phyloP scores from a whole-genome alignment of 2,113 vertebrate genomes.

The Falcunculus frontatus region DNA sequence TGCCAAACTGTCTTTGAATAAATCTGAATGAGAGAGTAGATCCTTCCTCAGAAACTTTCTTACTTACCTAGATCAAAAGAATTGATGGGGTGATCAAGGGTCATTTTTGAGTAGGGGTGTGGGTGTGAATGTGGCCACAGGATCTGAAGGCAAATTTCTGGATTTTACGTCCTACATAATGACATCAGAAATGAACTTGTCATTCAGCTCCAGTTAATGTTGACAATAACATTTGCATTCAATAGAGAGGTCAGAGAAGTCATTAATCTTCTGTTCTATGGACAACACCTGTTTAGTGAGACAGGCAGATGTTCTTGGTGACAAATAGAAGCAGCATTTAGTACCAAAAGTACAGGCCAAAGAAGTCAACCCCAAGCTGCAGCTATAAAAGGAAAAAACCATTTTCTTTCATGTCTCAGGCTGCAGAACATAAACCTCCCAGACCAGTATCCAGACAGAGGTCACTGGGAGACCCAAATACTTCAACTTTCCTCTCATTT shows the following conservation, averaged over 20 bases:
- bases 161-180: background rate
- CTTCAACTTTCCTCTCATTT: background rate
- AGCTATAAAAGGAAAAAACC: background rate
- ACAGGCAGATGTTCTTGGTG: background rate
- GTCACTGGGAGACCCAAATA: background rate
- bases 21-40: background rate
- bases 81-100: background rate
- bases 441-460: background rate
- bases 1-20: background rate
- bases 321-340: background rate
- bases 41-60: background rate
- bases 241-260: background rate
- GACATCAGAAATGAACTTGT: background rate
- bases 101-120: background rate
- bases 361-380: background rate
- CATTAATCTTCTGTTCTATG: background rate
- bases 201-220: background rate
- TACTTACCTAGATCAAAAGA: background rate
- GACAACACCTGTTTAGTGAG: background rate
- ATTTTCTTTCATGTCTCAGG: background rate
- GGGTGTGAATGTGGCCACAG: rapidly evolving
- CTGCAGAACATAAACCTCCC: background rate
- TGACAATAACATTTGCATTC: background rate
- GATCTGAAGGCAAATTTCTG: background rate
- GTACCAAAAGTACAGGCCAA: background rate